Base-by-base conservation (phyloP, 2,888 invertebrate genomes). In the Plebejus melissa region DNA sequence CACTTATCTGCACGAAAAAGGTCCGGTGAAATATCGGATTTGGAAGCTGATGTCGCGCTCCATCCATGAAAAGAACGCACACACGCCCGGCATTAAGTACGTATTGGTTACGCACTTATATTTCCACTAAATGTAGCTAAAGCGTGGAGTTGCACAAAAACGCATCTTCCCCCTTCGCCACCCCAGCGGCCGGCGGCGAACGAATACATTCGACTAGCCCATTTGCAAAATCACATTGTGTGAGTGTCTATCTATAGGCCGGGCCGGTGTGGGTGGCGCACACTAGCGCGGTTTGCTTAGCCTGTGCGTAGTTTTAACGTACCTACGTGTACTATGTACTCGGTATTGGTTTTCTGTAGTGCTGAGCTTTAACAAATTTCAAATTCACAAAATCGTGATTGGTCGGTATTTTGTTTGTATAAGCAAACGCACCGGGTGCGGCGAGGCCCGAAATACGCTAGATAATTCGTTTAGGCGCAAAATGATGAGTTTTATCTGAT, bases 321-420 rank as follows among this genome's bases (percentile, higher is more conserved):
- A 80, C 77, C 79, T 81, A 85, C 82, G 81, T 81, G 79, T 80
- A 78, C 79, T 83, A 84, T 85, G 84, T 87, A 88, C 88, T 83
- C 86, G 83, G 88, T 91, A 92, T 91, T 91, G 92, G 92, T 91
- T 93, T 92, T 91, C 91, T 90, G 90, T 90, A 90, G 88, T 84
- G 87, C 87, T 88, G 87, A 88, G 90, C 88, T 90, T 91, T 87
- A 91, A 90, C 91, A 91, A 93, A 92, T 92, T 93, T 93, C 89
- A 92, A 92, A 91, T 92, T 93, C 92, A 90, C 90, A 92, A 93
- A 92, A 90, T 91, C 89, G 90, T 90, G 92, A 93, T 92, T 92
- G 93, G 92, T 88, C 85, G 85, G 86, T 87, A 90, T 92, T 91
- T 91, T 91, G 91, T 93, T 93, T 92, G 91, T 84, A 87, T 88